Percentiles rank a stretch among this genome's conserved stretches.
Evolutionary conservation across 2,797 vertebrate genomes (phyloP).

Genomic region (Choloepus didactylus): DNA sequence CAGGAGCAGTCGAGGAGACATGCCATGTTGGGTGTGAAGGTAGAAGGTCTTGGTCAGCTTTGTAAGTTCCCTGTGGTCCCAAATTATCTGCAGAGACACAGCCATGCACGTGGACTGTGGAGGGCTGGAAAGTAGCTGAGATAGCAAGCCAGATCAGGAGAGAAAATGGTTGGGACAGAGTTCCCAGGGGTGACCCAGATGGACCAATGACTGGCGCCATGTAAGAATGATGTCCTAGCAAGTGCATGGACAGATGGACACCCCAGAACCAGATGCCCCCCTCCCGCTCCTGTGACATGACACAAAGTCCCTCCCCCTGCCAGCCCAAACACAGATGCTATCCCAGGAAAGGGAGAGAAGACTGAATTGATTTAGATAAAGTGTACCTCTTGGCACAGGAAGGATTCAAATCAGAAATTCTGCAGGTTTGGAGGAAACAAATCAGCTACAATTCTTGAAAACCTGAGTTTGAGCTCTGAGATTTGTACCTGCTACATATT

Average conservation of each 20-base stretch:
- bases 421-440: not conserved
- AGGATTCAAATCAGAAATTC: constrained; percentile 14
- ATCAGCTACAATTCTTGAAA: constrained; percentile 15
- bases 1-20: not conserved
- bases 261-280: not conserved
- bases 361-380: not conserved
- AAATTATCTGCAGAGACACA: not conserved
- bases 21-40: not conserved
- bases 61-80: not conserved
- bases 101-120: not conserved
- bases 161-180: not conserved
- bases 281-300: not conserved
- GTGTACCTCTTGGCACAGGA: not conserved
- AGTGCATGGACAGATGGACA: not conserved
- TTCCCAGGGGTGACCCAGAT: not conserved
- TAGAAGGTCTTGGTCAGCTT: not conserved
- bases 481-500: not conserved
- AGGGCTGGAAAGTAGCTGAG: too few relatives aligned
- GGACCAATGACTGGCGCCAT: not conserved
- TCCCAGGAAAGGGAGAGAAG: not conserved
- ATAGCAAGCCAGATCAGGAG: not conserved
- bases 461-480: not conserved
- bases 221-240: not conserved
- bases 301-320: not conserved
- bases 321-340: not conserved